Conservation (phyloP, 2,113 vertebrate genomes). For the Paracyprichromis sp. region DNA sequence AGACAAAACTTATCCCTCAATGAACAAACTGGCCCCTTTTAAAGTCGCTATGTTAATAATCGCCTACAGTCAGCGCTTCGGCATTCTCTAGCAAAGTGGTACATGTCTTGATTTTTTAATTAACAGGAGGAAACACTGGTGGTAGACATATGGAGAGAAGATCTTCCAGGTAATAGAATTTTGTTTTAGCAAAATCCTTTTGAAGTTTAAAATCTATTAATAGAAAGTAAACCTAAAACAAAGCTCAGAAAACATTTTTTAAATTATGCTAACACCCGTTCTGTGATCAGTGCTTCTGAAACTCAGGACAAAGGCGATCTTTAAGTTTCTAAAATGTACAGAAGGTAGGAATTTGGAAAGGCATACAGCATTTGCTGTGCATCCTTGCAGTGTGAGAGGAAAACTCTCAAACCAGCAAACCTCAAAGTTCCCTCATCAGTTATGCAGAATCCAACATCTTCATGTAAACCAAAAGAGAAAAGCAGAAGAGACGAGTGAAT, state of each 20-base stretch:
- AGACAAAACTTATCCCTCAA: constrained; percentile 61
- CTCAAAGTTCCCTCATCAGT: not conserved
- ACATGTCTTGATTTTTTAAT: constrained; percentile 7
- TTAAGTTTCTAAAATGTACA: not conserved
- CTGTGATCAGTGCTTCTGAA: not conserved
- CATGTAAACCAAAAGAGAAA: constrained; percentile 37
- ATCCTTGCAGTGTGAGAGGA: not conserved
- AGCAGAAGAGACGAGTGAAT: constrained; percentile 46
- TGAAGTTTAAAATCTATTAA: not conserved
- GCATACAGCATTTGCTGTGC: not conserved
- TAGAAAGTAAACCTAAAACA: not conserved
- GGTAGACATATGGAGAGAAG: not conserved
- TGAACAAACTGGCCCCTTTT: constrained; percentile 57
- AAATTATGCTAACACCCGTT: not conserved
- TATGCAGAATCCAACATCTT: constrained; percentile 19
- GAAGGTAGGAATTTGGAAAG: not conserved
- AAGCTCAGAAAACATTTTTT: not conserved
- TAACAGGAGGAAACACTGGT: not conserved
- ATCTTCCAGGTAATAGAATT: not conserved
- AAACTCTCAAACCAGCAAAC: not conserved
- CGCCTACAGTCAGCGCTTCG: not conserved
- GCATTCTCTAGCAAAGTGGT: not conserved
- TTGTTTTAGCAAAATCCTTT: not conserved
- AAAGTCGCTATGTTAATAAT: constrained; percentile 32
- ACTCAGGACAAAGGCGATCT: not conserved